Conservation (phyloP, 23 tunicate genomes). For the Botrylloides violaceus region DNA sequence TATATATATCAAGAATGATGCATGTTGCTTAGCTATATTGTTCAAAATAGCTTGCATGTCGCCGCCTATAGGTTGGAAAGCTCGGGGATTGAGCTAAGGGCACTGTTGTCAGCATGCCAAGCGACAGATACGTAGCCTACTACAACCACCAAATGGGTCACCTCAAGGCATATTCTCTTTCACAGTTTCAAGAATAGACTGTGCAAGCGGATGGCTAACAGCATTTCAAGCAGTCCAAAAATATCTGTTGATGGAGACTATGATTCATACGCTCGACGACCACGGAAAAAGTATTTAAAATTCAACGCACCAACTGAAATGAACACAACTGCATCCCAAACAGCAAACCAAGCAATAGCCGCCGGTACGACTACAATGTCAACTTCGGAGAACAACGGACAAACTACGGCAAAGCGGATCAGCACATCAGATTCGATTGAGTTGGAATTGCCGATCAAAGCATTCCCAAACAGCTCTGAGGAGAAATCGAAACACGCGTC, state of each 20-base stretch:
- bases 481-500: background rate
- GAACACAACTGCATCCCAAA: background rate
- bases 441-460: background rate
- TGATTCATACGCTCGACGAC: slow-evolving; percentile 61
- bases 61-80: no score
- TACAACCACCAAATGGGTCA: no score
- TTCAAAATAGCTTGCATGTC: no score
- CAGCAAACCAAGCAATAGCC: background rate
- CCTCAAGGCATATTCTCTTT: no score
- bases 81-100: no score
- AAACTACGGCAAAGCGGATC: background rate
- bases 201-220: background rate
- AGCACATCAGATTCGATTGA: background rate
- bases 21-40: no score
- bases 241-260: slow-evolving; percentile 46
- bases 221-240: slow-evolving; percentile 11
- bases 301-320: background rate
- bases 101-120: no score
- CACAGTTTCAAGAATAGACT: no score
- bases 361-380: background rate
- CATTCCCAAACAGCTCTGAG: background rate
- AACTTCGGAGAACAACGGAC: slow-evolving; percentile 4
- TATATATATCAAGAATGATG: no score
- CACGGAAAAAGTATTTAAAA: slow-evolving; percentile 6
- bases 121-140: no score